Conservation (phyloP, 2,888 invertebrate genomes). For the Lordiphosa andalusiaca region DNA sequence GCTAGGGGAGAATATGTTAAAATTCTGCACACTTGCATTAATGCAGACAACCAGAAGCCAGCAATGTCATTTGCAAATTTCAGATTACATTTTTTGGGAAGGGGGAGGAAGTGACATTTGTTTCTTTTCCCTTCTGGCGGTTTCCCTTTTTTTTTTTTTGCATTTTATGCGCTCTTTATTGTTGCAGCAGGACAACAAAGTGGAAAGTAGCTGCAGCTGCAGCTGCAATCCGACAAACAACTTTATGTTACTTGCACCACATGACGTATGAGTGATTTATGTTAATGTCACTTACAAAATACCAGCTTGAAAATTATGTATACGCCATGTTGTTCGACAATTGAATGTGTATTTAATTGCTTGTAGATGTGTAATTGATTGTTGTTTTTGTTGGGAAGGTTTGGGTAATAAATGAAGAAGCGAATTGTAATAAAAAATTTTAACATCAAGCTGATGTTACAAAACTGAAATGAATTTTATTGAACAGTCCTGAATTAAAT, state of each 20-base stretch:
- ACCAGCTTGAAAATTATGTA: conserved; percentile 44
- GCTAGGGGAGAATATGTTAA: conserved; percentile 31
- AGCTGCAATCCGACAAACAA: conserved; percentile 30
- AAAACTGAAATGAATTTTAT: too few relatives aligned
- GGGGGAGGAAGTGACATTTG: conserved; percentile 35
- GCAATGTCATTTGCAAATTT: conserved; percentile 50
- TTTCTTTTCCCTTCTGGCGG: conserved; percentile 34
- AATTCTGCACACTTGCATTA: conserved; percentile 45
- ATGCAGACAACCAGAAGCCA: conserved; percentile 28
- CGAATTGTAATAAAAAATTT: too few relatives aligned
- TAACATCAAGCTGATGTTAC: too few relatives aligned
- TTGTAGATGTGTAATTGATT: conserved; percentile 51
- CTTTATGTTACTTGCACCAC: conserved; percentile 49
- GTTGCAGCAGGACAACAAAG: conserved; percentile 46
- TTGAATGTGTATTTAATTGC: conserved; percentile 59
- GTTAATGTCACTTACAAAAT: conserved; percentile 34
- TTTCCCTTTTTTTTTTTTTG: conserved; percentile 37
- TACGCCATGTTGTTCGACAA: conserved; percentile 39
- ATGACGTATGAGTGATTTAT: conserved; percentile 72
- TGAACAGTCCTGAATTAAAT: too few relatives aligned
- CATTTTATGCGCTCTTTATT: conserved; percentile 60
- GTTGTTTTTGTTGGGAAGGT: background rate
- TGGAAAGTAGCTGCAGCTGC: conserved; percentile 27
- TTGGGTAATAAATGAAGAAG: too few relatives aligned
- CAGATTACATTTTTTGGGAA: conserved; percentile 39